Percentiles rank a stretch among this genome's conserved stretches.
These are phyloP conservation scores for Cataglyphis cursor DNA, from an alignment of 2,888 invertebrate species.

Conservation along the genomic window DNA sequence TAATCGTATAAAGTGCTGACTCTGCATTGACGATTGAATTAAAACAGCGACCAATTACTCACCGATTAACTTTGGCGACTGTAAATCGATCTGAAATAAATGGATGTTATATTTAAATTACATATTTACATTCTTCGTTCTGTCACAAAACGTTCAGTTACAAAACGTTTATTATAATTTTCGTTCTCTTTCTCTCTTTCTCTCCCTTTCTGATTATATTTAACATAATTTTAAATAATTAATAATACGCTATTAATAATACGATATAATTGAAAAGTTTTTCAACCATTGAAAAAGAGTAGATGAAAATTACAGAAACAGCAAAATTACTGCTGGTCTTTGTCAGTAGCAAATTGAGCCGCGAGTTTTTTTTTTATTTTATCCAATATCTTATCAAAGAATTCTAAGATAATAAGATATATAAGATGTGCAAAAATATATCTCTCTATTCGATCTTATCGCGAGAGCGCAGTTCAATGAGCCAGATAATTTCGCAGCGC, in stretches of 20 bases:
- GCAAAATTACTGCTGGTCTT: background rate
- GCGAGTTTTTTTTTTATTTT: conserved; percentile 5
- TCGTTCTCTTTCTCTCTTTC: background rate
- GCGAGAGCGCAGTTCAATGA: conserved; percentile 47
- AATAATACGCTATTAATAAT: background rate
- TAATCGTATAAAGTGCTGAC: conserved; percentile 52
- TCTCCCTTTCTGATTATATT: background rate
- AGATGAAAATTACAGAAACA: background rate
- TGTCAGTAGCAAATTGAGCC: background rate
- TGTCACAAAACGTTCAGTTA: too few relatives aligned
- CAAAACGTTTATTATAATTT: conserved; percentile 31
- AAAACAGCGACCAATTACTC: conserved; percentile 55
- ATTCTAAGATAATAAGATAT: background rate
- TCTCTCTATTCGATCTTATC: conserved; percentile 39
- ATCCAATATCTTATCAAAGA: background rate
- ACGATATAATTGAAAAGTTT: background rate
- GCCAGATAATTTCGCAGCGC: conserved; percentile 67
- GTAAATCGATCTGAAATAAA: conserved; percentile 39
- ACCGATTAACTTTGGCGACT: conserved; percentile 49
- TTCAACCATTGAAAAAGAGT: background rate
- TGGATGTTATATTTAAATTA: conserved; percentile 22
- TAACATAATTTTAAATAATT: conserved; percentile 10
- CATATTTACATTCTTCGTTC: conserved; percentile 41
- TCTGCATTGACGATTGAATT: conserved; percentile 48
- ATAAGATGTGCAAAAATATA: background rate